Evolutionary conservation across 2,888 invertebrate genomes (phyloP).

Genomic region (Stenolophus ochropezus): DNA sequence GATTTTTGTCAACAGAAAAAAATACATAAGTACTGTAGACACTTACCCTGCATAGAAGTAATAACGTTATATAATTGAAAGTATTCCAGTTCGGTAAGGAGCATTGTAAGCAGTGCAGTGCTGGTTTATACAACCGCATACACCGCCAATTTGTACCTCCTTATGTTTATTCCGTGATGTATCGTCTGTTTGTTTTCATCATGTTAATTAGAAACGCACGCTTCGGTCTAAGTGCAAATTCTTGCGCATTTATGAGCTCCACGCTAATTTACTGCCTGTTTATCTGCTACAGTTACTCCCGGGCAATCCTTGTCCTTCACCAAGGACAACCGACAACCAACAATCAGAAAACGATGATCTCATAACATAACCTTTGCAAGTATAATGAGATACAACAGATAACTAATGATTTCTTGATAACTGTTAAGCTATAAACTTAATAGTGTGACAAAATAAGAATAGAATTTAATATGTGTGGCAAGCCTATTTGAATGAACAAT

Average conservation of each 20-base stretch:
- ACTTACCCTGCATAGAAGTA: background rate
- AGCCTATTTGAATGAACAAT: background rate
- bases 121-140: slow-evolving; percentile 9
- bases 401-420: background rate
- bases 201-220: slow-evolving; percentile 37
- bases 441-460: background rate
- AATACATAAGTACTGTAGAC: background rate
- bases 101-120: background rate
- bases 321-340: background rate
- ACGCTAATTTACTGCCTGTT: slow-evolving; percentile 35
- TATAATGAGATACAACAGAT: background rate
- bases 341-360: background rate
- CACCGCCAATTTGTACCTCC: slow-evolving; percentile 4
- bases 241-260: slow-evolving; percentile 16
- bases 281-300: slow-evolving; percentile 24
- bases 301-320: background rate
- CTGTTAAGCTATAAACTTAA: background rate
- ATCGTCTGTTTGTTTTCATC: slow-evolving; percentile 41
- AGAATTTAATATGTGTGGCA: background rate
- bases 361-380: background rate
- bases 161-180: slow-evolving; percentile 4
- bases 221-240: slow-evolving; percentile 21
- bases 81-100: slow-evolving; percentile 1
- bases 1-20: background rate
- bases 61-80: background rate